These are phyloP conservation scores for Agrochola circellaris DNA, from an alignment of 2,888 invertebrate species.

Conservation along the genomic window DNA sequence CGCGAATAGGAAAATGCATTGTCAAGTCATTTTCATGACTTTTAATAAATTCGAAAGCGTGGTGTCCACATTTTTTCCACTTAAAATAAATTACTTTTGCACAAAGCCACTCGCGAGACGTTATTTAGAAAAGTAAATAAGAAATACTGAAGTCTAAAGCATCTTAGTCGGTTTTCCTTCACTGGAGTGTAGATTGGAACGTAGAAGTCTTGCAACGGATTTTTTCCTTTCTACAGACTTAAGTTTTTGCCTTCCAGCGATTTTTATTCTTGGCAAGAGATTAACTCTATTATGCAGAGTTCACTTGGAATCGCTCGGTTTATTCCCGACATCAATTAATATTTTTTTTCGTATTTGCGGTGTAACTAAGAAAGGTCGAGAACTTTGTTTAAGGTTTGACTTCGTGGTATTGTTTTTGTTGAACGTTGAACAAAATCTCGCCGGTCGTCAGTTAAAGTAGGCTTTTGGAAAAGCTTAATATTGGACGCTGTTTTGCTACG, in stretches of 20 bases:
- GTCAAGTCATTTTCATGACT: slow-evolving; percentile 42
- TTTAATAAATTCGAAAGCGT: slow-evolving; percentile 61
- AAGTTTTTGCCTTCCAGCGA: slow-evolving; percentile 31
- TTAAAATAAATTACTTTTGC: slow-evolving; percentile 65
- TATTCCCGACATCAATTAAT: slow-evolving; percentile 27
- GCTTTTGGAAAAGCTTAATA: not conserved
- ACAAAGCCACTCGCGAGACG: slow-evolving; percentile 53
- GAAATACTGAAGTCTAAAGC: slow-evolving; percentile 66
- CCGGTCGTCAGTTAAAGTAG: not conserved
- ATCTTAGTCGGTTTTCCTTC: slow-evolving; percentile 48
- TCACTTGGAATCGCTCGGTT: slow-evolving; percentile 24
- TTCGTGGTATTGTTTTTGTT: slow-evolving; percentile 8
- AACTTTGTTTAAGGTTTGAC: slow-evolving; percentile 24
- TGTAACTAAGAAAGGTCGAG: not conserved
- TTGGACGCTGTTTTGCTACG: not conserved
- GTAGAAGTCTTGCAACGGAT: slow-evolving; percentile 33
- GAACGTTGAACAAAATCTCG: not conserved
- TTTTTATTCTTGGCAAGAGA: slow-evolving; percentile 53
- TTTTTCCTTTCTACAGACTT: slow-evolving; percentile 41
- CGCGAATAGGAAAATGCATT: slow-evolving; percentile 30
- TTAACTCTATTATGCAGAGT: slow-evolving; percentile 49
- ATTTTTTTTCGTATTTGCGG: slow-evolving; percentile 17
- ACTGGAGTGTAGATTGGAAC: slow-evolving; percentile 50
- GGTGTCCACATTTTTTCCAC: slow-evolving; percentile 61
- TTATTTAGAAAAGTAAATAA: slow-evolving; percentile 68